These are phyloP conservation scores for Phycodurus eques DNA, from an alignment of 2,113 vertebrate species.

Conservation along the genomic window DNA sequence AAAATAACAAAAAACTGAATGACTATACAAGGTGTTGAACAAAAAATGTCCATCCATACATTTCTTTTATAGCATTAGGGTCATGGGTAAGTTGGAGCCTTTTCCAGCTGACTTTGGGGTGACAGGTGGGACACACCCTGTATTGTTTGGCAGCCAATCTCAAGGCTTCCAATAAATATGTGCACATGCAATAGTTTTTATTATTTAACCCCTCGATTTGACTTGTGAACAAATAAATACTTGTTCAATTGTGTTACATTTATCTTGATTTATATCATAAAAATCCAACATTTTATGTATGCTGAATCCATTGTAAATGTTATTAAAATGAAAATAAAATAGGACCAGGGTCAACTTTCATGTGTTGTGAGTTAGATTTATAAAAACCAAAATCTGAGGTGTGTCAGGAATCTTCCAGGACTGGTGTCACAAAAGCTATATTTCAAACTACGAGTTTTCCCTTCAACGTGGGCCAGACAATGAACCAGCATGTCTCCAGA, in stretches of 20 bases:
- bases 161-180: neutral
- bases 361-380: neutral
- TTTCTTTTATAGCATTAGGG: too few relatives aligned
- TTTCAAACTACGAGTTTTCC: neutral
- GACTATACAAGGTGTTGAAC: too few relatives aligned
- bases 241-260: too few relatives aligned
- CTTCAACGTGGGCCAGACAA: neutral
- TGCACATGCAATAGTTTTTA: neutral
- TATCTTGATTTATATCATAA: neutral
- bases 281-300: neutral
- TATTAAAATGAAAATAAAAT: neutral
- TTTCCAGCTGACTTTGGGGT: neutral
- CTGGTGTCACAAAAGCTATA: neutral
- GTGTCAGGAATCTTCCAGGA: neutral
- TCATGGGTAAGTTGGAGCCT: too few relatives aligned
- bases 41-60: too few relatives aligned
- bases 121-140: neutral
- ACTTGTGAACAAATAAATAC: too few relatives aligned
- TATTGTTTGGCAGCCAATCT: neutral
- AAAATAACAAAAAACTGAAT: too few relatives aligned
- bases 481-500: neutral
- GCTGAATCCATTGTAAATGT: neutral
- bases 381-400: neutral
- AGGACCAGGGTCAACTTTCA: neutral
- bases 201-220: neutral